phyloP scores from a whole-genome alignment of 2,797 vertebrate species.

The Chrosomus eos region DNA sequence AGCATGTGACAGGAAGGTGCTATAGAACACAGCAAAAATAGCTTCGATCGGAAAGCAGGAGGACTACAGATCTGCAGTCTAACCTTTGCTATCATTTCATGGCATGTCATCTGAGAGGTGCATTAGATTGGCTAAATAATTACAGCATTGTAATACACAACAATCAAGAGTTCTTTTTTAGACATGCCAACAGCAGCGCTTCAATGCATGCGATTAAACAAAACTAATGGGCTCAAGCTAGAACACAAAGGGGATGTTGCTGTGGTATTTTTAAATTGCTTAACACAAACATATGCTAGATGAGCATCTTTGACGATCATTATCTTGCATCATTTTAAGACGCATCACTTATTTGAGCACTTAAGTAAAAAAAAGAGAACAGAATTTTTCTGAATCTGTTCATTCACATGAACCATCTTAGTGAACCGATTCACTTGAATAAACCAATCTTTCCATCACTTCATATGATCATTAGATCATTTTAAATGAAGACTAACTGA shows the following conservation, averaged over 20 bases:
- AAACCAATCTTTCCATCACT: not conserved
- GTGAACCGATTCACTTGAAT: not conserved
- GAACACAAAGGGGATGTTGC: not conserved
- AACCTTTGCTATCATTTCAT: not conserved
- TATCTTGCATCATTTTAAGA: not conserved
- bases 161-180: not conserved
- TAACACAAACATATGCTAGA: not conserved
- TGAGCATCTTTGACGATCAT: not conserved
- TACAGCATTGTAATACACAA: constrained; percentile 23
- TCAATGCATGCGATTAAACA: not conserved
- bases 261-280: constrained; percentile 1
- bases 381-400: no score
- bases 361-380: not conserved
- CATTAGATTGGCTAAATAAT: not conserved
- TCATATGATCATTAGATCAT: not conserved
- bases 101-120: not conserved
- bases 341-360: not conserved
- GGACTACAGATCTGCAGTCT: not conserved
- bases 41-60: constrained; percentile 3
- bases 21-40: constrained; percentile 44
- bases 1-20: constrained; percentile 47
- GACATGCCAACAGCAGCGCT: not conserved
- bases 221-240: not conserved
- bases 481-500: not conserved
- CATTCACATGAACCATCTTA: not conserved